Evolutionary conservation across 2,797 vertebrate genomes (phyloP).

Genomic region (Notamacropus eugenii): DNA sequence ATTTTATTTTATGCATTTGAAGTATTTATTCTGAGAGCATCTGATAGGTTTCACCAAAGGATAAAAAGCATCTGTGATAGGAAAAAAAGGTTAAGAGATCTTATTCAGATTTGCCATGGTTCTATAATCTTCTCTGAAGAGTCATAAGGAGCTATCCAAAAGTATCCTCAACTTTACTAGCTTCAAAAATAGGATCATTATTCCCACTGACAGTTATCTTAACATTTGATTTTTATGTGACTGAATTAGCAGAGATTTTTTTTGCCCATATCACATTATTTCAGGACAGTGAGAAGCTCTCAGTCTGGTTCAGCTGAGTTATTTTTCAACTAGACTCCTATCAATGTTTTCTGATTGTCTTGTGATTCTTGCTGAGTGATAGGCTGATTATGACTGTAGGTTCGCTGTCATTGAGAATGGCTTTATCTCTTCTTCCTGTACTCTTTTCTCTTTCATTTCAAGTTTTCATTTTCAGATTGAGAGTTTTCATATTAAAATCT

Average conservation of each 20-base stretch:
- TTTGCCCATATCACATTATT: background rate
- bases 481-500: background rate
- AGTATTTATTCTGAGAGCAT: background rate
- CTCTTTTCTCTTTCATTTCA: background rate
- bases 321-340: background rate
- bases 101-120: background rate
- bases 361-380: rapidly evolving
- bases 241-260: background rate
- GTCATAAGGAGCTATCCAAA: background rate
- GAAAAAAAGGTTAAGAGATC: background rate
- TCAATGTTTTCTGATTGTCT: background rate
- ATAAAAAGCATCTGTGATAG: background rate
- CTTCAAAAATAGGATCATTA: background rate
- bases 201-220: background rate
- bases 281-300: background rate
- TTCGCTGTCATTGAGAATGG: background rate
- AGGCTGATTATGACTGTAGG: background rate
- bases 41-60: background rate
- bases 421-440: background rate
- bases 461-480: background rate
- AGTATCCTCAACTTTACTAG: background rate
- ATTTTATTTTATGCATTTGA: background rate
- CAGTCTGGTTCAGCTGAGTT: background rate
- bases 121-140: background rate
- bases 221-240: background rate